phyloP scores from a whole-genome alignment of 1,140 invertebrate genomes.

The Aporrectodea caliginosa region DNA sequence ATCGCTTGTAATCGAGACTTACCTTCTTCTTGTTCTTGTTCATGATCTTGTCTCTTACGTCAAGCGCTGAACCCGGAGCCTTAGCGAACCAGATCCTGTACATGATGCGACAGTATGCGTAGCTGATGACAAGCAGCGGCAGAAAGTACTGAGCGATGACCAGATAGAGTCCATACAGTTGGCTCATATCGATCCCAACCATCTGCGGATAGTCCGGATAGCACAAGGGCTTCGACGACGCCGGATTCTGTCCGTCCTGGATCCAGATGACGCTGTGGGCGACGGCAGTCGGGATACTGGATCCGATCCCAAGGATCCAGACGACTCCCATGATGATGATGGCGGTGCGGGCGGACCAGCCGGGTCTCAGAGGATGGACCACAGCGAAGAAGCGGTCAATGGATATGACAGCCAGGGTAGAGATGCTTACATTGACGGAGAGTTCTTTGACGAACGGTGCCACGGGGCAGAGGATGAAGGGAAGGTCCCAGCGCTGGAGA shows the following conservation, averaged over 20 bases:
- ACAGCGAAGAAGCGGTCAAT: slow-evolving; percentile 73
- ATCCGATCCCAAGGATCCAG: slow-evolving; percentile 63
- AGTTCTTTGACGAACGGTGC: slow-evolving; percentile 71
- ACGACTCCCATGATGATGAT: slow-evolving; percentile 67
- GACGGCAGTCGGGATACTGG: slow-evolving; percentile 61
- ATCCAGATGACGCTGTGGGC: slow-evolving; percentile 5
- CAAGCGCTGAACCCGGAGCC: slow-evolving; percentile 71
- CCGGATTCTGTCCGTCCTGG: neutral
- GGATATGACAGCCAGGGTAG: slow-evolving; percentile 75
- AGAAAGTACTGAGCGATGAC: slow-evolving; percentile 67
- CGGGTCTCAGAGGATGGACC: slow-evolving; percentile 68
- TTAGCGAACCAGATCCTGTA: slow-evolving; percentile 69
- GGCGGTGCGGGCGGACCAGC: slow-evolving; percentile 66
- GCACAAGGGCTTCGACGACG: slow-evolving; percentile 9
- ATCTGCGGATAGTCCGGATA: neutral
- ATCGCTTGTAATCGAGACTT: no score
- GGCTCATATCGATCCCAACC: slow-evolving; percentile 6
- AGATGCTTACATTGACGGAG: slow-evolving; percentile 75
- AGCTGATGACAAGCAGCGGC: slow-evolving; percentile 71
- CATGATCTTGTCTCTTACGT: slow-evolving; percentile 68
- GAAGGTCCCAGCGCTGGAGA: slow-evolving; percentile 75
- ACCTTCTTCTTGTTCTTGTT: slow-evolving; percentile 78
- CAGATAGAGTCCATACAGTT: slow-evolving; percentile 42
- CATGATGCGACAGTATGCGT: slow-evolving; percentile 71
- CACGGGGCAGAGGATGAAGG: slow-evolving; percentile 75